Conservation (phyloP, 2,113 vertebrate genomes). For the Anoura caudifer region DNA sequence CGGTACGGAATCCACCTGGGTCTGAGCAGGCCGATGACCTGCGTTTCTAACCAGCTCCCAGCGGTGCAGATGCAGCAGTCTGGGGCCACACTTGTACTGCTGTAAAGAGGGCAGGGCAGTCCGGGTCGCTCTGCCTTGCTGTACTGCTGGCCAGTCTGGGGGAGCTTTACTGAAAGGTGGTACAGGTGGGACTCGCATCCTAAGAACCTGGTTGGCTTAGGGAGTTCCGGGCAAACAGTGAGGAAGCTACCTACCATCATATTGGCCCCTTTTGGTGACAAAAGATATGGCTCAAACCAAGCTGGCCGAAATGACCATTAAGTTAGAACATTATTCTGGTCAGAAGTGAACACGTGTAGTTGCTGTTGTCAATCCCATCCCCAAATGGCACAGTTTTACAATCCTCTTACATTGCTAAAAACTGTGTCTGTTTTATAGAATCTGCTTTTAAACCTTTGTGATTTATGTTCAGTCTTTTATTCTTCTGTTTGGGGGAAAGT, state of each 20-base stretch:
- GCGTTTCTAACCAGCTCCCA: neutral
- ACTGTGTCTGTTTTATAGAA: neutral
- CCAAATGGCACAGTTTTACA: neutral
- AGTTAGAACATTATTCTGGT: neutral
- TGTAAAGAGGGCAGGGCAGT: neutral
- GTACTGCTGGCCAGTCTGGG: neutral
- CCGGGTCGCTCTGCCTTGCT: neutral
- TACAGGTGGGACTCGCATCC: neutral
- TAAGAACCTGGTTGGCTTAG: neutral
- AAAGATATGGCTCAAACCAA: neutral
- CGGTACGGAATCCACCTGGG: neutral
- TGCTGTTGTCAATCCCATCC: neutral
- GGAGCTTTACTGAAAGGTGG: neutral
- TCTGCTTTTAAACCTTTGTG: neutral
- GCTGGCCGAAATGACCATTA: neutral
- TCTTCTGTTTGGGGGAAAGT: neutral
- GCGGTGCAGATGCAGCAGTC: neutral
- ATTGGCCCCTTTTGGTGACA: neutral
- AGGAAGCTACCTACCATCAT: neutral
- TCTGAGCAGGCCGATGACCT: accelerated
- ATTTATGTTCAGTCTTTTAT: neutral
- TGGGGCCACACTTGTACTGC: neutral
- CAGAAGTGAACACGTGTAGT: neutral
- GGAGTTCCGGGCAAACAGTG: neutral
- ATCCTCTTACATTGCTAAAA: neutral